A percentile compares a stretch with the other conserved stretches of the same genome.
These are phyloP conservation scores for Podarcis lilfordi DNA, from an alignment of 2,797 vertebrate species.

Conservation along the genomic window DNA sequence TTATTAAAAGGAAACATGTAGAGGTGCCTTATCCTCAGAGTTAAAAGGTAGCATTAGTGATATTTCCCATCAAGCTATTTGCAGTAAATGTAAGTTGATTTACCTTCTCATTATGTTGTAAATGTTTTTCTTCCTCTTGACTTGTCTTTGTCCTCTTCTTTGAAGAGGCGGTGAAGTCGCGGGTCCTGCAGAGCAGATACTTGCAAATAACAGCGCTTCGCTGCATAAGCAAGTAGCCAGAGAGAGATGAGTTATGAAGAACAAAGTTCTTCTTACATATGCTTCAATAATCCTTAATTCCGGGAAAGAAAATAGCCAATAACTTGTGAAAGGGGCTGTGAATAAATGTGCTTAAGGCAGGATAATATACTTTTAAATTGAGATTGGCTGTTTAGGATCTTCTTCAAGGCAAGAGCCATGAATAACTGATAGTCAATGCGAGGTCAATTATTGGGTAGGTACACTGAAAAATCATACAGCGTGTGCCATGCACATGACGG, in stretches of 20 bases:
- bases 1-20: slow-evolving; percentile 37
- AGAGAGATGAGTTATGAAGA: slow-evolving; percentile 71
- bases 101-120: slow-evolving; percentile 68
- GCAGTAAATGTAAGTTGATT: slow-evolving; percentile 68
- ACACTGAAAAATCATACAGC: slow-evolving; percentile 48
- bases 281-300: slow-evolving; percentile 70
- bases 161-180: slow-evolving; percentile 56
- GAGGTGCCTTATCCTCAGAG: slow-evolving; percentile 51
- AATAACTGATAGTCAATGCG: slow-evolving; percentile 51
- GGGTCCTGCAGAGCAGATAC: slow-evolving; percentile 60
- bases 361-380: slow-evolving; percentile 60
- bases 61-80: slow-evolving; percentile 64
- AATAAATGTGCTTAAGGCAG: slow-evolving; percentile 61
- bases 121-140: slow-evolving; percentile 65
- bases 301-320: slow-evolving; percentile 68
- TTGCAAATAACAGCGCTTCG: slow-evolving; percentile 64
- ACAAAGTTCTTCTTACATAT: slow-evolving; percentile 58
- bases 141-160: slow-evolving; percentile 68
- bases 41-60: slow-evolving; percentile 55
- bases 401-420: slow-evolving; percentile 52
- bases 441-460: slow-evolving; percentile 59
- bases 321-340: slow-evolving; percentile 60
- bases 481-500: slow-evolving; percentile 51
- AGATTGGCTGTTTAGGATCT: slow-evolving; percentile 55
- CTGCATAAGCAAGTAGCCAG: slow-evolving; percentile 65